These are phyloP conservation scores for Perca flavescens DNA, from an alignment of 2,113 vertebrate genomes.

Conservation along the genomic window DNA sequence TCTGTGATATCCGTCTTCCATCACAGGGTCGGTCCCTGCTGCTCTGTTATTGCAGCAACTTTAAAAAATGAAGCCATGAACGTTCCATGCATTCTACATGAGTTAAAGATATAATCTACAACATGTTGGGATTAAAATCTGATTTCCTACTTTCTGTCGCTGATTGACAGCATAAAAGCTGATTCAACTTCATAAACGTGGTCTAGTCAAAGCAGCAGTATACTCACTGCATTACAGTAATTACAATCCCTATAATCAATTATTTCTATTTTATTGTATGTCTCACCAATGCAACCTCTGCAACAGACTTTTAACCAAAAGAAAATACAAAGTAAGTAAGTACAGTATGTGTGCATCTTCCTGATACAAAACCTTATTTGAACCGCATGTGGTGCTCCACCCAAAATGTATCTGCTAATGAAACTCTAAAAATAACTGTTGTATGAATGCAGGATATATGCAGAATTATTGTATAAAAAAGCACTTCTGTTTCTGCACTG, in stretches of 20 bases:
- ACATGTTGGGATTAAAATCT: slow-evolving; percentile 28
- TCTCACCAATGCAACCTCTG: neutral
- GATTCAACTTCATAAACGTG: neutral
- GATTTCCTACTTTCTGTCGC: neutral
- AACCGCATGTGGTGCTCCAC: neutral
- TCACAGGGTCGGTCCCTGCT: slow-evolving; percentile 44
- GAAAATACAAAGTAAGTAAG: neutral
- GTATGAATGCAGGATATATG: neutral
- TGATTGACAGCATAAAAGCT: neutral
- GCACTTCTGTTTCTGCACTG: neutral
- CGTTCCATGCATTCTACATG: slow-evolving; percentile 19
- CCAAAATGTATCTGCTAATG: neutral
- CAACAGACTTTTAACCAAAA: neutral
- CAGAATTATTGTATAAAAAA: neutral
- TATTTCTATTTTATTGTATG: neutral
- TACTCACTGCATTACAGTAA: neutral
- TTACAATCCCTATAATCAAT: neutral
- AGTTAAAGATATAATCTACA: slow-evolving; percentile 28
- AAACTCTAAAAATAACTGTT: neutral
- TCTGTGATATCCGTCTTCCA: slow-evolving; percentile 57
- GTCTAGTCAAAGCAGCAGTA: neutral
- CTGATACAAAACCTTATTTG: neutral
- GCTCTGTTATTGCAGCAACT: slow-evolving; percentile 57
- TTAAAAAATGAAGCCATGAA: slow-evolving; percentile 59
- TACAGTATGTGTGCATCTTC: too few relatives aligned